Evolutionary conservation across 2,888 invertebrate genomes (phyloP), one percentile per base, ranked within the genome.

Genomic region (Ennomos erosarius): DNA sequence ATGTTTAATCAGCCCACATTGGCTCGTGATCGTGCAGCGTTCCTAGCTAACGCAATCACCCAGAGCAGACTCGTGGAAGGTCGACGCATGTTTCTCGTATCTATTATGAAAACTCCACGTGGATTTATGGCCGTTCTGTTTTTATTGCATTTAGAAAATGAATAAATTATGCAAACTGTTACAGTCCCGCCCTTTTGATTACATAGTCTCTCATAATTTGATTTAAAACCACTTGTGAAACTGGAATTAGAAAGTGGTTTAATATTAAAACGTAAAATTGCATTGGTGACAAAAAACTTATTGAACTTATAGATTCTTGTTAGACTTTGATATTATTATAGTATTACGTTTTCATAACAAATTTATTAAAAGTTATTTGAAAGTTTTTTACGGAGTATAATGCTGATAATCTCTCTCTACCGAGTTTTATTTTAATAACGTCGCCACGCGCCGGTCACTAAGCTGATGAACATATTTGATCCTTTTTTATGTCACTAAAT

Each of bases 1-100:
- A 50, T 73, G 75, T 73, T 76, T 79, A 76, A 73, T 72, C 75
- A 80, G 73, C 83, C 81, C 75, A 83, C 80, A 81, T 76, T 51
- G 55, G 42, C 34, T 85, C 87, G 87, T 87, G 85, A 83, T 79
- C 80, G 70, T 70, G 64, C 79, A 73, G 83, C 88, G 88, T 89
- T 87, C 89, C 84, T 67, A 62, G 59, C 74, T 78, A 79, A 86
- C 85, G 84, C 85, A 86, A 86, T 80, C 78, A 75, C 72, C 76
- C 73, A 74, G 76, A 77, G 74, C 75, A 54, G 45, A 57, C 71
- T 68, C 61, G 68, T 73, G 79, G 82, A 84, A 86, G 87, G 85
- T 82, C 83, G 79, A 39, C 39, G 44, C 36, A 33, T 47, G 10
- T 8, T 33, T 42, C 35, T 10, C 37, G 44, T 45, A 36, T 47